Evolutionary conservation across 1,140 invertebrate species (phyloP).

Genomic region (Solenopsis invicta): DNA sequence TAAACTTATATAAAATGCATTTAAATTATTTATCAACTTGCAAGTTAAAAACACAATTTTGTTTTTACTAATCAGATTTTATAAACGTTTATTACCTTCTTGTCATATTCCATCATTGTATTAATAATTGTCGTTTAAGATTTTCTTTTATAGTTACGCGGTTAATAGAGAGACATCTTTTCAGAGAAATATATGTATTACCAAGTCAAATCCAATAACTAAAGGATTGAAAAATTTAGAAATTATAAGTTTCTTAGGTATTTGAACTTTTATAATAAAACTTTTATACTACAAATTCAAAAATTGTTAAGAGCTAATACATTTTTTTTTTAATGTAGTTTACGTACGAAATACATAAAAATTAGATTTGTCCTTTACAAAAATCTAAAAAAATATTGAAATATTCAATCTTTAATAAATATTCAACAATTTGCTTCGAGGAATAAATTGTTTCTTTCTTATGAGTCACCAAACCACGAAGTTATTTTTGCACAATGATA

Average conservation of each 20-base stretch:
- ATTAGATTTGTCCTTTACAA: neutral
- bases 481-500: constrained; percentile 1
- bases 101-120: neutral
- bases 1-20: constrained; percentile 41
- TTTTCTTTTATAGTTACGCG: neutral
- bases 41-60: constrained; percentile 16
- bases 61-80: neutral
- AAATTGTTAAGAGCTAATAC: neutral
- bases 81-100: neutral
- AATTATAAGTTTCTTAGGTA: neutral
- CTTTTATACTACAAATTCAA: neutral
- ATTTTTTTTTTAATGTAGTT: too few species aligned
- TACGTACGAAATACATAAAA: too few species aligned
- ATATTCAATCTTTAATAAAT: too few species aligned
- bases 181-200: neutral
- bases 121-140: neutral
- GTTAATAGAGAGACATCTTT: neutral
- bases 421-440: neutral
- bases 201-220: neutral
- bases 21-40: constrained; percentile 6
- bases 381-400: neutral
- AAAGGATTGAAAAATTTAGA: neutral
- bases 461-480: neutral
- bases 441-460: neutral
- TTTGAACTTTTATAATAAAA: neutral